phyloP scores from a whole-genome alignment of 2,113 vertebrate genomes.

The Heterocephalus glaber region DNA sequence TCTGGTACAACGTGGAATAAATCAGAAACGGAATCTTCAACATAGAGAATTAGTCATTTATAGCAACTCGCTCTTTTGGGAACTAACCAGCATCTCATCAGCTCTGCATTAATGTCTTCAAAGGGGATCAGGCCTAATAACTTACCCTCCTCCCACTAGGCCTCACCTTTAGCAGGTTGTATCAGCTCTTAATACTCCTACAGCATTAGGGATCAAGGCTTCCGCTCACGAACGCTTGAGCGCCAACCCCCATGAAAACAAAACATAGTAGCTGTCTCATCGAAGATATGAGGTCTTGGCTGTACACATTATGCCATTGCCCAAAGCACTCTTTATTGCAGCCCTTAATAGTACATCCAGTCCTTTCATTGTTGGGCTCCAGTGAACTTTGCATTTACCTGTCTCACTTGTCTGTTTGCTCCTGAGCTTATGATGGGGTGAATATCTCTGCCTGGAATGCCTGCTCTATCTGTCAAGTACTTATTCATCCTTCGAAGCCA shows the following conservation, averaged over 20 bases:
- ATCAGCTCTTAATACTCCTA: neutral
- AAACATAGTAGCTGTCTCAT: neutral
- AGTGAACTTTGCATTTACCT: neutral
- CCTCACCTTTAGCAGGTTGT: neutral
- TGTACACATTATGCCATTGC: too few relatives aligned
- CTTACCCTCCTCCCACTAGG: neutral
- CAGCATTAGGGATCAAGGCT: neutral
- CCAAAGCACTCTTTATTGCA: neutral
- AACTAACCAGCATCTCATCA: neutral
- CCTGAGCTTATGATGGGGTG: neutral
- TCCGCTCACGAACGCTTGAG: neutral
- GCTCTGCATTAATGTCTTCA: too few relatives aligned
- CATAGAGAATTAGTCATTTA: neutral
- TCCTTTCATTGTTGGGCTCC: neutral
- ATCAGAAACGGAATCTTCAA: neutral
- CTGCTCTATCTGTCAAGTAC: neutral
- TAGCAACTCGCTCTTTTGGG: neutral
- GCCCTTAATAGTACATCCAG: neutral
- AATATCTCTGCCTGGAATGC: neutral
- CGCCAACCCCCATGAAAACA: neutral
- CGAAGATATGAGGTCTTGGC: rapidly evolving
- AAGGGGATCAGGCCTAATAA: neutral
- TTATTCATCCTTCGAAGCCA: neutral
- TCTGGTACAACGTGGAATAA: neutral
- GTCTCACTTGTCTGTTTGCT: too few relatives aligned